Percentiles rank a stretch among this genome's conserved stretches.
Evolutionary conservation across 92 coral and sea anemone species (phyloP).

Genomic region (Phymanthus crucifer): DNA sequence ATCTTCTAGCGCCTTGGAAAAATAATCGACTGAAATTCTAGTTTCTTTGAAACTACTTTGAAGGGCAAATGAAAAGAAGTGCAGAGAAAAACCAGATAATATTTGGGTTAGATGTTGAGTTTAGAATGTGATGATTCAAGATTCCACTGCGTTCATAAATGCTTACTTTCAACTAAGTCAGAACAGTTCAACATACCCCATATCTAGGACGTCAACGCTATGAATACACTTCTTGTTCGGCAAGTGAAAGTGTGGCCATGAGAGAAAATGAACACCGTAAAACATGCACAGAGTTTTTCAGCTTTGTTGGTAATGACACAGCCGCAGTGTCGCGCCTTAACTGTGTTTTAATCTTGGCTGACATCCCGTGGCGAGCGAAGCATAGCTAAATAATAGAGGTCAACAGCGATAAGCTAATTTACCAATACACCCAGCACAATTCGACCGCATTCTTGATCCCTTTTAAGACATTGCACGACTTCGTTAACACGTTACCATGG

Average conservation of each 20-base stretch:
- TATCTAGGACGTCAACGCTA: not conserved
- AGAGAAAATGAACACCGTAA: not conserved
- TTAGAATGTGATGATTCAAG: not conserved
- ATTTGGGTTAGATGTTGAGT: not conserved
- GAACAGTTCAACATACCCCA: conserved; percentile 20
- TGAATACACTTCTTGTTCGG: not conserved
- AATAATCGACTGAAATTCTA: not conserved
- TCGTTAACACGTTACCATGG: not conserved
- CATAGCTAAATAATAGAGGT: conserved; percentile 25
- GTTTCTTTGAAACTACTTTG: not conserved
- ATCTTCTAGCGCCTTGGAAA: not conserved
- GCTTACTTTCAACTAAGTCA: not conserved
- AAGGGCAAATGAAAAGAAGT: not conserved
- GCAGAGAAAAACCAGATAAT: not conserved
- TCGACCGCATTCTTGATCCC: conserved; percentile 18
- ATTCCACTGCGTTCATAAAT: not conserved
- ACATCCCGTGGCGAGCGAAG: conserved; percentile 23
- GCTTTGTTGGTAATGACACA: not conserved
- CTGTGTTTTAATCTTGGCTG: conserved; percentile 7
- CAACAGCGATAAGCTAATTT: conserved; percentile 22
- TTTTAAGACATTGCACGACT: conserved; percentile 4
- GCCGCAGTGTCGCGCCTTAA: conserved; percentile 21
- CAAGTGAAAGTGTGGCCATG: not conserved
- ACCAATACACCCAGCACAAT: conserved; percentile 4
- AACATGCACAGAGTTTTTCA: conserved; percentile 13